These are phyloP conservation scores for Maniola jurtina DNA, from an alignment of 1,140 invertebrate genomes.

Conservation along the genomic window DNA sequence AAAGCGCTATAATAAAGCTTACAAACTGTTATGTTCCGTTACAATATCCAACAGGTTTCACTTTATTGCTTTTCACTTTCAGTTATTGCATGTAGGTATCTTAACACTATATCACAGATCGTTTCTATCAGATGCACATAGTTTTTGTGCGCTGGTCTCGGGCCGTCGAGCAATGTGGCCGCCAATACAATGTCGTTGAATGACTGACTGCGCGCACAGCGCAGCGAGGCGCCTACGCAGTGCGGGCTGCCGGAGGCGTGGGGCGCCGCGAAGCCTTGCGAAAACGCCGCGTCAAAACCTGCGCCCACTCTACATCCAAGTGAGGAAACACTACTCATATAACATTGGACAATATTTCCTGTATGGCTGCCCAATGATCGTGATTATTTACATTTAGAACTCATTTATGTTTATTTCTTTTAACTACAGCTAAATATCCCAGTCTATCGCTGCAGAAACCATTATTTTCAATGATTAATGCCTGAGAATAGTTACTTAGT, in stretches of 20 bases:
- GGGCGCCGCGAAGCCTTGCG: conserved; percentile 71
- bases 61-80: conserved; percentile 31
- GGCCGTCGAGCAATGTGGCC: conserved; percentile 38
- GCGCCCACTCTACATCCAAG: conserved; percentile 41
- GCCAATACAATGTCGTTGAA: conserved; percentile 47
- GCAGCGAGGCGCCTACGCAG: conserved; percentile 38
- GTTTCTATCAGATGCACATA: conserved; percentile 63
- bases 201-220: conserved; percentile 32
- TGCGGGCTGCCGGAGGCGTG: conserved; percentile 35
- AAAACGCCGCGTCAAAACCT: conserved; percentile 53
- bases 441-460: too few relatives aligned
- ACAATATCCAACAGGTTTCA: conserved; percentile 22
- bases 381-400: conserved; percentile 13
- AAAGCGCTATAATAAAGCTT: conserved; percentile 15
- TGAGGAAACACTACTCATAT: conserved; percentile 40
- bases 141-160: conserved; percentile 40
- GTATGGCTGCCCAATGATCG: conserved; percentile 8
- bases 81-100: conserved; percentile 46
- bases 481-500: too few relatives aligned
- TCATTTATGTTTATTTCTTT: neutral
- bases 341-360: conserved; percentile 34
- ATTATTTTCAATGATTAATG: too few relatives aligned
- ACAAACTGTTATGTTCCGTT: conserved; percentile 5
- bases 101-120: conserved; percentile 75
- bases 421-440: neutral